Evolutionary conservation across 2,888 invertebrate species (phyloP).

Genomic region (Cephus sareptanus): DNA sequence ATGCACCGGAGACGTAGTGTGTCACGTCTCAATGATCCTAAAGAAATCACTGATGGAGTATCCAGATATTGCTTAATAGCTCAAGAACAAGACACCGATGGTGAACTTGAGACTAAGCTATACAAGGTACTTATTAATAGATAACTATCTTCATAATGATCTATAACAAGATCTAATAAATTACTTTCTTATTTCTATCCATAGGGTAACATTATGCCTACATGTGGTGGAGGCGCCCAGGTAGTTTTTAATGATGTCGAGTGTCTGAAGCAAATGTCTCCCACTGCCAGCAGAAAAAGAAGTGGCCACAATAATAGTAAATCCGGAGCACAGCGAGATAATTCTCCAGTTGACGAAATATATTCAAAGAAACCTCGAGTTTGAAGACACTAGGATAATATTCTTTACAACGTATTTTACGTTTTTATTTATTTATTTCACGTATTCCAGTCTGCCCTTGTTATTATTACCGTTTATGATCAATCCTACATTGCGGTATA

Average conservation of each 20-base stretch:
- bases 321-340: not conserved
- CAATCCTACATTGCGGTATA: not conserved
- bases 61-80: conserved; percentile 93
- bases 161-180: not conserved
- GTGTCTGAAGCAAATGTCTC: conserved; percentile 84
- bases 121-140: conserved; percentile 74
- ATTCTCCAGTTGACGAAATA: conserved; percentile 23
- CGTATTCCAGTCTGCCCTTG: not conserved
- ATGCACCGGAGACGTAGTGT: conserved; percentile 86
- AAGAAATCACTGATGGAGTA: conserved; percentile 67
- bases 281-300: conserved; percentile 67
- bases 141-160: not conserved
- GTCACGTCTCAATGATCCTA: conserved; percentile 83
- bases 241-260: conserved; percentile 96
- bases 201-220: conserved; percentile 91
- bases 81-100: conserved; percentile 91
- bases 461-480: not conserved
- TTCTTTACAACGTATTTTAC: conserved; percentile 2
- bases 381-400: conserved; percentile 12
- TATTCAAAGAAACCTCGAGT: conserved; percentile 42
- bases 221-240: conserved; percentile 94
- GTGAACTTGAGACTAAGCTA: conserved; percentile 93
- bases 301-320: conserved; percentile 36
- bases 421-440: conserved; percentile 1
- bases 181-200: not conserved